Evolutionary conservation across 2,113 vertebrate genomes (phyloP), one percentile per base, ranked within the genome.

Genomic region (Ciconia maguari): DNA sequence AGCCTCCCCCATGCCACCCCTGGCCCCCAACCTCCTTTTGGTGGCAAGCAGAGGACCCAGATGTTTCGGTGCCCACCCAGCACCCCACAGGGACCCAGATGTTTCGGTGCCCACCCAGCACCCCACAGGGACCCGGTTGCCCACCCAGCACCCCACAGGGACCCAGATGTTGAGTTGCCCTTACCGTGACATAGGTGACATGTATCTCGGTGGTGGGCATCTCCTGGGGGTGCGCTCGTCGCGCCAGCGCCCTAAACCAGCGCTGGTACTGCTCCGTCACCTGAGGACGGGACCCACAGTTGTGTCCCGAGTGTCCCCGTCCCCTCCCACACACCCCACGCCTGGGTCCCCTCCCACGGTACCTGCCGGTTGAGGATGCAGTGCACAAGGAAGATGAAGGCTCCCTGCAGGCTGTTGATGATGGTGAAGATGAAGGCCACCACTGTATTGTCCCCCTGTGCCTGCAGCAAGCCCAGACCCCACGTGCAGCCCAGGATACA

Each of bases 321-420:
- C 38, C 57, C 57, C 27, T 29, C 44, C 22, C 84, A 11, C 27
- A 1, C 27, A 5, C 8, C 62, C 51, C 52, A 21, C 7, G 7
- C 22, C 7, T 8, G 34, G 13, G 5, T 8, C 20, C 17, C 48
- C 25, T 27, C 26, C 5, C 77, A 55, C 46, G 6, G 19, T 72
- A 97, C 98, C 97, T 98, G 97, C 32, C 4, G 83, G 82, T 97
- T 98, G 24, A 98, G 95, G 62, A 98, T 74, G 52, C 98, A 98
- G 44, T 97, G 86, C 16, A 97, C 93, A 22, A 98, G 57, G 42
- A 98, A 98, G 72, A 98, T 91, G 76, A 96, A 81, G 44, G 80
- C 66, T 7, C 97, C 97, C 20, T 98, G 97, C 6, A 98, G 85
- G 62, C 95, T 92, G 34, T 98, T 98, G 95, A 92, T 14, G 79